These are phyloP conservation scores for Tenebrosternarchus preto DNA, from an alignment of 2,113 vertebrate species.

Conservation along the genomic window DNA sequence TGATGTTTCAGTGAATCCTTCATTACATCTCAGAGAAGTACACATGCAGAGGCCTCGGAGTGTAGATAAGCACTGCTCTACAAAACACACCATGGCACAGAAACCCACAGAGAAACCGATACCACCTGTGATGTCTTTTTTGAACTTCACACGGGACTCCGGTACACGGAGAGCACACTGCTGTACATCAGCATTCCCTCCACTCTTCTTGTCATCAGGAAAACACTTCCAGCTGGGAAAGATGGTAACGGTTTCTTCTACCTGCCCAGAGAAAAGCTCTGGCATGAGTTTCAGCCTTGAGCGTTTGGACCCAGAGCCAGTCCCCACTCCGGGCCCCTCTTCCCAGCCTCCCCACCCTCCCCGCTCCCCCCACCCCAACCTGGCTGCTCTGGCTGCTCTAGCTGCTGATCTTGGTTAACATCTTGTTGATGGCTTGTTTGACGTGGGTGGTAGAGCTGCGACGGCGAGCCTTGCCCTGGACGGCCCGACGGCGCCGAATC, in stretches of 20 bases:
- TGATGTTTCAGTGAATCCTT: conserved; percentile 35
- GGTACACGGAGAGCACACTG: conserved; percentile 17
- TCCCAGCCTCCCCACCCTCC: neutral
- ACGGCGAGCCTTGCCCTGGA: conserved; percentile 91
- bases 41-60: neutral
- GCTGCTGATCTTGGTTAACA: conserved; percentile 99
- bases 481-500: conserved; percentile 86
- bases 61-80: conserved; percentile 42
- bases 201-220: neutral
- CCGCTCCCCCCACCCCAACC: neutral
- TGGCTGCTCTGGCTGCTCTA: conserved; percentile 65
- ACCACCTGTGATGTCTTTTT: conserved; percentile 15
- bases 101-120: conserved; percentile 20
- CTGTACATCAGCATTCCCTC: neutral
- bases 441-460: conserved; percentile 97
- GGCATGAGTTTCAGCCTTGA: conserved; percentile 3
- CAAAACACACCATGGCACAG: conserved; percentile 40
- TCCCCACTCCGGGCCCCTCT: neutral
- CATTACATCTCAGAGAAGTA: conserved; percentile 43
- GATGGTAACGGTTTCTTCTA: neutral
- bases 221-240: conserved; percentile 18
- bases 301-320: neutral
- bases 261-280: neutral
- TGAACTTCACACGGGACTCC: conserved; percentile 1
- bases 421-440: conserved; percentile 99